These are phyloP conservation scores for Fukomys damarensis DNA, from an alignment of 2,113 vertebrate genomes.

Conservation along the genomic window DNA sequence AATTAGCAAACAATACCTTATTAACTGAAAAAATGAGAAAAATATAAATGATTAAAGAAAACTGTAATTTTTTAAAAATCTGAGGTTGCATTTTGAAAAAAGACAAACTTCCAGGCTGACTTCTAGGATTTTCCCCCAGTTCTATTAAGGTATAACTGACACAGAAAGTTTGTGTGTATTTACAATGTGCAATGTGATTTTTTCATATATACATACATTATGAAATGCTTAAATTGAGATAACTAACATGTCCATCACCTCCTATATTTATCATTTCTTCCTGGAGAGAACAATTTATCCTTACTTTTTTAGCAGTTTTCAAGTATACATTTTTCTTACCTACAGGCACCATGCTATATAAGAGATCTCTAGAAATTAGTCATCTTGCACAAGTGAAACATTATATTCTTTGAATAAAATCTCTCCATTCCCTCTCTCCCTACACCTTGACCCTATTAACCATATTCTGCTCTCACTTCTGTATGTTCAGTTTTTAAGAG, in stretches of 20 bases:
- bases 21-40: background rate
- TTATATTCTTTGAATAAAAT: background rate
- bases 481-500: background rate
- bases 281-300: background rate
- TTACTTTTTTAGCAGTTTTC: background rate
- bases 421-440: background rate
- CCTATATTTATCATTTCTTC: background rate
- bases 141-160: background rate
- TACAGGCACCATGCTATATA: background rate
- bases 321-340: background rate
- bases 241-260: background rate
- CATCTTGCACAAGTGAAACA: background rate
- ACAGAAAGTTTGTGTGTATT: background rate
- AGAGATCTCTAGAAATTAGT: background rate
- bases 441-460: background rate
- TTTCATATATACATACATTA: background rate
- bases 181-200: background rate
- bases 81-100: background rate
- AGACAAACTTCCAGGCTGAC: background rate
- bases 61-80: background rate
- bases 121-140: background rate
- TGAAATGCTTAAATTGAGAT: background rate
- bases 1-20: background rate
- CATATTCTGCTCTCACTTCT: background rate
- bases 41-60: slow-evolving; percentile 2